Base-by-base conservation (phyloP, 64 coral and sea anemone species). In the Porites australiensis region DNA sequence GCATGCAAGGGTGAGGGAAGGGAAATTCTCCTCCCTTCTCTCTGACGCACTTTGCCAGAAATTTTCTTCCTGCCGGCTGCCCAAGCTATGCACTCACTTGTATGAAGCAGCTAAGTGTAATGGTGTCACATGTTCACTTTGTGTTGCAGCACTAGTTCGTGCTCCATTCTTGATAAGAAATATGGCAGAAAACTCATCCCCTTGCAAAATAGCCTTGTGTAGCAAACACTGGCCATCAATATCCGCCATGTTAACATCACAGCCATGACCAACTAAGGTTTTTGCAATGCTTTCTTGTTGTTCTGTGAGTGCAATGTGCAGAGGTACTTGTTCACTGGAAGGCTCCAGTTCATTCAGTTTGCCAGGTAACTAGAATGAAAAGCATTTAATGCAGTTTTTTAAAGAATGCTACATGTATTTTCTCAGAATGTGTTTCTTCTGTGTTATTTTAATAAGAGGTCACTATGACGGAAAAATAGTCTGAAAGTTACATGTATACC, bases 101-200 rank as follows among this genome's bases (percentile, higher is more conserved):
- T 96, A 99, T 3, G 94, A 99, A 44, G 98, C 94, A 88, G 98
- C 79, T 49, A 99, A 79, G 85, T 99, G 98, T 37, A 99, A 65
- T 14, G 98, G 91, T 4, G 98, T 96, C 9, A 94, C 91, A 64
- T 96, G 91, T 80, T 96, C 94, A 37, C 16, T 91, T 18, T 95
- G 91, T 44, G 95, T 99, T 3, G 91, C 94, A 66, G 94, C 94
- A 72, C 88, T 99, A 8, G 88, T 82, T 44, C 83, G 80, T 61
- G 98, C 92, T 58, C 94, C 94, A 94, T 99, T 96, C 64, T 96
- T 95, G 63, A 99, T 96, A 21, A 99, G 77, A 77, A 99, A 99
- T 1, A 83, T 92, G 1, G 98, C 87, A 59, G 98, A 88, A 76
- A 99, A 99, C 65, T 99, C 98, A 44, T 99, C 98, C 0, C 98